A percentile compares a stretch with the other conserved stretches of the same genome.
phyloP scores from a whole-genome alignment of 2,113 vertebrate genomes.

The Pterocles orientalis region DNA sequence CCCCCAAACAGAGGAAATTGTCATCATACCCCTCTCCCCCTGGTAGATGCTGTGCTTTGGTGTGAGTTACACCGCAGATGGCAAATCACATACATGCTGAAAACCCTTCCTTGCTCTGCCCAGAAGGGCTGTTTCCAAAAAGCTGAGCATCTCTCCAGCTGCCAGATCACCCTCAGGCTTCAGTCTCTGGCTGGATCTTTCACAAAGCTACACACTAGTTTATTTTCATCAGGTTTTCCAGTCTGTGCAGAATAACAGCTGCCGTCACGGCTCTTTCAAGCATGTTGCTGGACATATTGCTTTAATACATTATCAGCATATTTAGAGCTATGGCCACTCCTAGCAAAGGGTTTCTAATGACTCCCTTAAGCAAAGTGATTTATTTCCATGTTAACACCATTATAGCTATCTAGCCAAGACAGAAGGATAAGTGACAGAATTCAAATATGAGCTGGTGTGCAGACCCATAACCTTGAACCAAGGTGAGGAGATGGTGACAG shows the following conservation, averaged over 20 bases:
- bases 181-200: background rate
- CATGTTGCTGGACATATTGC: background rate
- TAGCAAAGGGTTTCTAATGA: background rate
- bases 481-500: background rate
- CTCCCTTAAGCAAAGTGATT: background rate
- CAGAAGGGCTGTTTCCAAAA: background rate
- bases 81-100: background rate
- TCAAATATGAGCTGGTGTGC: background rate
- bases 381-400: background rate
- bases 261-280: background rate
- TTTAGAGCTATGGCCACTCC: background rate
- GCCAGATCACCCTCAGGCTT: background rate
- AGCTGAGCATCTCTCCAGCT: background rate
- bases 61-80: background rate
- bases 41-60: background rate
- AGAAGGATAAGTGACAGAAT: background rate
- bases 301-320: background rate
- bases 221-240: background rate
- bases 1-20: background rate
- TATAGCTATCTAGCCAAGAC: background rate
- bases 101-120: background rate
- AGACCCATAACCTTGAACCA: slow-evolving; percentile 6
- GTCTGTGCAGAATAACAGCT: background rate
- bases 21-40: background rate
- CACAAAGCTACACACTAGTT: background rate